These are phyloP conservation scores for Spodoptera exigua DNA, from an alignment of 2,888 invertebrate genomes.

Conservation along the genomic window DNA sequence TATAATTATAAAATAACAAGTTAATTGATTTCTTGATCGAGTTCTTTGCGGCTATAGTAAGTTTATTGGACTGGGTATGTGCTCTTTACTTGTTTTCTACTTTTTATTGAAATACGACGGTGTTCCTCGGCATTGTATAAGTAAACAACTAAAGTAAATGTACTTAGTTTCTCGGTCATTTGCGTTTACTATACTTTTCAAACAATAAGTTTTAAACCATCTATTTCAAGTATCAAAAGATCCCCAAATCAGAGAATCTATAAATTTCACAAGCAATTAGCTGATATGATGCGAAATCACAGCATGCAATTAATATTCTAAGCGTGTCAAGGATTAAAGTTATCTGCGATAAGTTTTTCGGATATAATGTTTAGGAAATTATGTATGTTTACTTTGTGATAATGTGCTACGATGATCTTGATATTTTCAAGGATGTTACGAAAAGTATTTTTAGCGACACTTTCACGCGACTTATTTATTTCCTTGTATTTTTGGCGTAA, in stretches of 20 bases:
- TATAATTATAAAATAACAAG: constrained; percentile 45
- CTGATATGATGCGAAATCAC: constrained; percentile 12
- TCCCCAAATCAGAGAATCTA: too few species aligned
- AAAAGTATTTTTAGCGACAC: background rate
- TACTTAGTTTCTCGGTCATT: too few species aligned
- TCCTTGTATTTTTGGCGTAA: constrained; percentile 2
- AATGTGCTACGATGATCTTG: background rate
- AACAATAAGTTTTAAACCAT: too few species aligned
- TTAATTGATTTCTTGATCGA: constrained; percentile 42
- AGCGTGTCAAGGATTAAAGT: constrained; percentile 24
- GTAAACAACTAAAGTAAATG: too few species aligned
- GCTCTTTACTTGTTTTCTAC: constrained; percentile 2
- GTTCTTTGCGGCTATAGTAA: constrained; percentile 26
- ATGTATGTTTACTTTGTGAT: background rate
- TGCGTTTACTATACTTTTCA: too few species aligned
- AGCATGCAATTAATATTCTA: background rate
- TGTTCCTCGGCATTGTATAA: too few species aligned
- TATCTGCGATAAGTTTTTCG: constrained; percentile 35
- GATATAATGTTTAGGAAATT: background rate
- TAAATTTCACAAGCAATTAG: too few species aligned
- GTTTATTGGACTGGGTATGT: constrained; percentile 2
- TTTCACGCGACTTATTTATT: background rate
- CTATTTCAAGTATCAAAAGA: too few species aligned
- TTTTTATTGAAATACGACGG: too few species aligned
- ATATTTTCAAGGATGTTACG: background rate